Base-by-base conservation (phyloP, 2,113 vertebrate species). In the Halichoerus grypus region DNA sequence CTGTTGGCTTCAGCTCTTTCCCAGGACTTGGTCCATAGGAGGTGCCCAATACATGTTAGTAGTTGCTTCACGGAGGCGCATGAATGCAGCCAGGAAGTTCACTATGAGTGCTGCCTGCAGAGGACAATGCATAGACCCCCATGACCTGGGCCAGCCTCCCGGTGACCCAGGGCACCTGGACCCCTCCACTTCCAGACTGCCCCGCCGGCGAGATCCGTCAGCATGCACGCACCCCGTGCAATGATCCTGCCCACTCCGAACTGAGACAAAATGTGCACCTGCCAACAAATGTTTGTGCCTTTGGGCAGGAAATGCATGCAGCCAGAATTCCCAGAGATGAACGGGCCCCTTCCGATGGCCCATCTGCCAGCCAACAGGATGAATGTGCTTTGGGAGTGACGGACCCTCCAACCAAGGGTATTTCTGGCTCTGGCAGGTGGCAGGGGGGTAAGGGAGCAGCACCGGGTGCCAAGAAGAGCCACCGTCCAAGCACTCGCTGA, bases 401-500 rank as follows among this genome's bases (percentile, higher is more conserved):
- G 5, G 7, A 49, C 61, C 82, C 77, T 59, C 55, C 65, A 7
- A 65, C 79, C 77, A 13, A 74, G 39, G 33, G 39, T 81, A 42
- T 93, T 80, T 97, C 71, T 61, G 39, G 77, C 63, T 87, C 71
- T 57, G 21, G 82, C 90, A 92, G 42, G 42, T 91, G 94, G 72
- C 42, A 39, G 4, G 57, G 5, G 57, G 21, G 39, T 21, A 5
- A 86, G 36, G 74, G 39, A 13, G 51, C 2, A 1, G 55, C 1
- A 22, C 71, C 81, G 8, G 36, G 55, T 57, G 69, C 84, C 92
- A 59, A 53, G 33, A 77, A 77, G 36, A 86, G 31, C 55, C 51
- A 57, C 74, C 11, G 2, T 46, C 80, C 77, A 42, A 15, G 79
- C 18, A 5, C 39, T 83, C 72, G 1, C 67, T 7, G 5, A 46